Base-by-base conservation (phyloP, 2,113 vertebrate genomes). In the Tetrax tetrax region DNA sequence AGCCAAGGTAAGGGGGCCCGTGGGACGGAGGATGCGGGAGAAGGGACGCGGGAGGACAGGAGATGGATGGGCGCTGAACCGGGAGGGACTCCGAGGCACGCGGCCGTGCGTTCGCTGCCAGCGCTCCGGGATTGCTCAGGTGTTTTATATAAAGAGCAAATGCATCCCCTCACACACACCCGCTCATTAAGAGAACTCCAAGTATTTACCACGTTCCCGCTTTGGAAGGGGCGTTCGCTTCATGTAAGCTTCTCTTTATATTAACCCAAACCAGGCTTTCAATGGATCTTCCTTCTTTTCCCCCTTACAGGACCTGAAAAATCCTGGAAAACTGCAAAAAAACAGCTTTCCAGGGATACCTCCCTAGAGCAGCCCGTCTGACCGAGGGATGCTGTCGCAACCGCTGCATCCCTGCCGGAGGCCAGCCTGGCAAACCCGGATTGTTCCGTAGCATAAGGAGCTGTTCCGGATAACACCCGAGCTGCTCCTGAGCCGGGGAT, bases 171-270 rank as follows among this genome's bases (percentile, higher is more conserved):
- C 45, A 71, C 28, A 19, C 8, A 6, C 6, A 33, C 21, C 33
- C 35, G 7, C 12, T 64, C 15, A 24, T 1, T 5, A 59, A 41
- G 31, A 28, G 6, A 59, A 10, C 4, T 29, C 50, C 19, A 10
- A 61, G 14, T 2, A 38, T 74, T 57, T 13, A 5, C 4, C 2
- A 0, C 23, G 4, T 43, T 75, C 11, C 28, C n/a, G 9, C 24
- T 61, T 4, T 15, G 29, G 87, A 61, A 41, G n/a, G n/a, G 2
- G 0, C 31, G 7, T 16, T 31, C 24, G 5, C 6, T 71, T 54
- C 8, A 1, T 0, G 4, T 6, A 31, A 83, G 19, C 9, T 27
- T 1, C 38, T 57, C 41, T n/a, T 65, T 10, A 5, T 2, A 3
- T 33, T 33, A 35, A 47, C 43, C 16, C 21, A 85, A 88, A 2